Percentiles rank a stretch among this genome's conserved stretches.
Conservation (phyloP, 2,888 invertebrate species). For the Dusona sp. region DNA sequence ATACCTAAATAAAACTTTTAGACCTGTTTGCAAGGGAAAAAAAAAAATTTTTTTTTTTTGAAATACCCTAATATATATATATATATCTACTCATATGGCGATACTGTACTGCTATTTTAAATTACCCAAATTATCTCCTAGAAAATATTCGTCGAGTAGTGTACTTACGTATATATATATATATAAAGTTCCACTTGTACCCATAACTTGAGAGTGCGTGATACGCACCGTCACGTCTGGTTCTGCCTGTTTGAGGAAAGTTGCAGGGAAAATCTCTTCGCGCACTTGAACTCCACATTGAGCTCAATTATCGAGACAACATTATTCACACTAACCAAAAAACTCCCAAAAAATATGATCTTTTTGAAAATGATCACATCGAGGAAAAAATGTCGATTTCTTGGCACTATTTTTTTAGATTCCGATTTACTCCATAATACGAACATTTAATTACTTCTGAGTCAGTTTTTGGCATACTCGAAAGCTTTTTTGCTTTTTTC, state of each 20-base stretch:
- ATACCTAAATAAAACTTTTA: too few species aligned
- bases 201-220: constrained; percentile 32
- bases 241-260: constrained; percentile 46
- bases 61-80: too few species aligned
- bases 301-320: neutral
- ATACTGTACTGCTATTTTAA: constrained; percentile 52
- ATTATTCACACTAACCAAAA: neutral
- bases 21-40: too few species aligned
- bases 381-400: neutral
- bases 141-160: constrained; percentile 29
- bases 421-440: neutral
- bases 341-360: neutral
- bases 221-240: constrained; percentile 51
- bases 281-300: neutral
- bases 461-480: neutral
- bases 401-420: neutral
- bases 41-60: too few species aligned
- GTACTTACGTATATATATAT: neutral
- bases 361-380: neutral
- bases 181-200: constrained; percentile 23
- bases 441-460: neutral
- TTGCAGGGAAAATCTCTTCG: neutral
- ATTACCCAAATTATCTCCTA: constrained; percentile 50
- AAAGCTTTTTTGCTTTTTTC: neutral
- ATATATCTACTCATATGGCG: constrained; percentile 25